Conservation (phyloP, 2,888 invertebrate species). For the Sesia apiformis region DNA sequence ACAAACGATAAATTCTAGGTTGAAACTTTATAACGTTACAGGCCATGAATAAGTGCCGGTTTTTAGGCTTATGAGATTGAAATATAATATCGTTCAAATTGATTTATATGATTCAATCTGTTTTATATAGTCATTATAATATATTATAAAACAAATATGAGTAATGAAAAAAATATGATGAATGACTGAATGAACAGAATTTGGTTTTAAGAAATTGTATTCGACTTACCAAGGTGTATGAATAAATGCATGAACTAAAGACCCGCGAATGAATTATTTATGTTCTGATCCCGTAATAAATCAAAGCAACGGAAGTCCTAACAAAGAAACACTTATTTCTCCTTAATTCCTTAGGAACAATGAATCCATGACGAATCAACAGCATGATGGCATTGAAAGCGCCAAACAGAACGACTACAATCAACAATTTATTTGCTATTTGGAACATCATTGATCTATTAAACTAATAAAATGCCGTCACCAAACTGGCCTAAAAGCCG, state of each 20-base stretch:
- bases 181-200: too few species aligned
- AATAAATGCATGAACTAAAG: slow-evolving; percentile 28
- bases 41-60: too few species aligned
- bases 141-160: too few species aligned
- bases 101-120: too few species aligned
- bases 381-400: neutral
- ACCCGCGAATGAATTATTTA: slow-evolving; percentile 41
- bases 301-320: slow-evolving; percentile 11
- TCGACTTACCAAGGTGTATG: slow-evolving; percentile 13
- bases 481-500: slow-evolving; percentile 22
- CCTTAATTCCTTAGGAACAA: neutral
- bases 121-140: too few species aligned
- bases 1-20: too few species aligned
- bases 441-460: slow-evolving; percentile 15
- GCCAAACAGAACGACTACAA: neutral
- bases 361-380: neutral
- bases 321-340: neutral
- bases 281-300: slow-evolving; percentile 22
- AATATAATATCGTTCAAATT: too few species aligned
- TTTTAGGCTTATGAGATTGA: too few species aligned
- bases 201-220: neutral
- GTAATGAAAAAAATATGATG: too few species aligned
- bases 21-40: too few species aligned
- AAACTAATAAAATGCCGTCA: slow-evolving; percentile 21
- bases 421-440: neutral